Base-by-base conservation (phyloP, 2,888 invertebrate species). In the Sarcophaga variegata region DNA sequence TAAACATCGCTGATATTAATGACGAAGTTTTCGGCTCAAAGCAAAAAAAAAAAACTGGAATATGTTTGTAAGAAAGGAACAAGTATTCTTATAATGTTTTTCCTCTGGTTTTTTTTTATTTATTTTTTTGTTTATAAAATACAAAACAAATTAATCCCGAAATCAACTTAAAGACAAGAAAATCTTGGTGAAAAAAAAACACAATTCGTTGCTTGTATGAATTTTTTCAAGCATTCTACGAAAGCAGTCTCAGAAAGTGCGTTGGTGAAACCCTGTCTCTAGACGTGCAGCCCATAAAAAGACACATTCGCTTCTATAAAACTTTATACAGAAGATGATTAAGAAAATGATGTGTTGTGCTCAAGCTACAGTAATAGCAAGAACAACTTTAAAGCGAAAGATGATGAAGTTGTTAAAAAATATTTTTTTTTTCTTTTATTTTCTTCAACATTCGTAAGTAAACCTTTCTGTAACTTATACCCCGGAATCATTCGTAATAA, bases 111-210 rank as follows among this genome's bases (percentile, higher is more conserved):
- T 66, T 69, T 72, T 82, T 72, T 72, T 85, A 81, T 86, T 49
- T 37, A 37, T 17, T 17, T n/a, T 63, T 69, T 71, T 72, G 77
- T 72, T 76, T 83, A 80, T 86, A 10, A 63, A 92, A 84, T 88
- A 85, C 89, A 89, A 90, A 90, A 92, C 91, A 91, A 91, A 91
- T 91, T 92, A 92, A 92, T 92, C 91, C 87, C 92, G 90, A 92
- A 92, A 92, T 92, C 92, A 91, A 89, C 88, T 90, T 89, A 89
- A 80, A 89, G 89, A 91, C 90, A 91, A 90, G 90, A 87, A 88
- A 89, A 87, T 81, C 76, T 85, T 81, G 25, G 54, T 63, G 78
- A 80, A 74, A 64, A 14, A 49, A 11, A 54, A 14, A 14, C 0
- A 12, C 27, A 66, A n/a, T 70, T 54, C 12, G 11, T 59, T 49